Evolutionary conservation across 2,888 invertebrate genomes (phyloP), one percentile per base, ranked within the genome.

Genomic region (Chelonus formosanus): DNA sequence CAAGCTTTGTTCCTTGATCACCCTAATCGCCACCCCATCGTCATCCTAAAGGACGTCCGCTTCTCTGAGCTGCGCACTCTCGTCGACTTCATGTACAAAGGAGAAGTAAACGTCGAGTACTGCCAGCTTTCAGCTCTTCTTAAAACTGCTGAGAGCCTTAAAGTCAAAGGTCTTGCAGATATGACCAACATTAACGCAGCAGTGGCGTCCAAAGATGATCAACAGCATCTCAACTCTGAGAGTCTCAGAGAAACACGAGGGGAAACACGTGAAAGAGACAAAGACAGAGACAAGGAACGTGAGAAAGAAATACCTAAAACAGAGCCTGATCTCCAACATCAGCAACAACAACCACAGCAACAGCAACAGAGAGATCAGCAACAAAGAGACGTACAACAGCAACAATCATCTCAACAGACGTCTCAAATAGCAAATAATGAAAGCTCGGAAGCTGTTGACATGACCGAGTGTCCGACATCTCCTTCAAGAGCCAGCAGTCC

Each of bases 11-110:
- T 96, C 88, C 90, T 94, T 86, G 94, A 95, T 87, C 95, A 96
- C 85, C 95, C 95, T 78, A 92, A 94, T 85, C 91, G 92, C 78
- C 95, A 96, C 85, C 95, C 95, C 80, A 96, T 96, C 85, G 95
- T 96, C 85, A 95, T 96, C 85, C 90, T 96, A 81, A 95, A 95
- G 87, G 95, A 96, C 94, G 95, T 95, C 84, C 92, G 93, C 82
- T 92, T 94, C 86, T 89, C 92, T 84, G 95, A 95, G 87, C 88
- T 96, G 83, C 90, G 94, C 85, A 95, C 95, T 77, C 90, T 96
- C 84, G 92, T 96, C 85, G 95, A 95, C 89, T 96, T 95, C 90
- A 96, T 96, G 95, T 96, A 96, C 90, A 93, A 94, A 86, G 95
- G 95, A 83, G 95, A 96, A 87, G 95, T 96, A 80, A 95, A 95